phyloP scores from a whole-genome alignment of 2,113 vertebrate species.

The Silurus asotus region DNA sequence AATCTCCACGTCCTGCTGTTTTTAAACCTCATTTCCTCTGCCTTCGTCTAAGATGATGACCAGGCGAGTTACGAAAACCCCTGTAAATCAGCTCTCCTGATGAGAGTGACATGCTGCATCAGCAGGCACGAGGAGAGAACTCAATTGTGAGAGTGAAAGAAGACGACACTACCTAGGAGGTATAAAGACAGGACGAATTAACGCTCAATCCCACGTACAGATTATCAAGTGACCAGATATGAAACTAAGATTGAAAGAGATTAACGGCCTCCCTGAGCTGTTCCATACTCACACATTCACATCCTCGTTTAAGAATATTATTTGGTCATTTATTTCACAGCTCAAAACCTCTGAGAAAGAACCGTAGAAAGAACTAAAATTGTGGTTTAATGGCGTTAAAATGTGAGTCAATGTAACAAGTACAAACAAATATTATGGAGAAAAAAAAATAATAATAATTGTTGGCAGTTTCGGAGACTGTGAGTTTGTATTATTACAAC shows the following conservation, averaged over 20 bases:
- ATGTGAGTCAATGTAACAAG: neutral
- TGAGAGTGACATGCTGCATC: slow-evolving; percentile 7
- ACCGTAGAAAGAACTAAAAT: neutral
- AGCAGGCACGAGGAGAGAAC: neutral
- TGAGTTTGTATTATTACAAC: neutral
- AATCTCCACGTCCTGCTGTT: neutral
- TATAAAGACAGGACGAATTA: neutral
- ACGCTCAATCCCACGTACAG: neutral
- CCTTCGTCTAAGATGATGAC: slow-evolving; percentile 19
- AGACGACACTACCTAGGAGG: neutral
- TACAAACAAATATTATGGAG: neutral
- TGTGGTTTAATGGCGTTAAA: neutral
- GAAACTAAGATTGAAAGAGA: neutral
- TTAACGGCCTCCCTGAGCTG: neutral
- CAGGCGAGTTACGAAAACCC: slow-evolving; percentile 3
- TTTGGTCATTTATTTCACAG: neutral
- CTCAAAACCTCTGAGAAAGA: neutral
- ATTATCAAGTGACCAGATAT: slow-evolving; percentile 7
- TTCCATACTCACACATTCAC: neutral
- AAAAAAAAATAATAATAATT: too few species aligned
- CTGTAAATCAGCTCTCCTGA: slow-evolving; percentile 17
- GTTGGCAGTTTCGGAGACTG: too few species aligned
- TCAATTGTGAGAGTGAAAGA: neutral
- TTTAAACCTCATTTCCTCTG: slow-evolving; percentile 1
- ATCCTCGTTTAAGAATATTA: neutral